Evolutionary conservation across 2,797 vertebrate genomes (phyloP).

Genomic region (Poeciliopsis paucimaculata): DNA sequence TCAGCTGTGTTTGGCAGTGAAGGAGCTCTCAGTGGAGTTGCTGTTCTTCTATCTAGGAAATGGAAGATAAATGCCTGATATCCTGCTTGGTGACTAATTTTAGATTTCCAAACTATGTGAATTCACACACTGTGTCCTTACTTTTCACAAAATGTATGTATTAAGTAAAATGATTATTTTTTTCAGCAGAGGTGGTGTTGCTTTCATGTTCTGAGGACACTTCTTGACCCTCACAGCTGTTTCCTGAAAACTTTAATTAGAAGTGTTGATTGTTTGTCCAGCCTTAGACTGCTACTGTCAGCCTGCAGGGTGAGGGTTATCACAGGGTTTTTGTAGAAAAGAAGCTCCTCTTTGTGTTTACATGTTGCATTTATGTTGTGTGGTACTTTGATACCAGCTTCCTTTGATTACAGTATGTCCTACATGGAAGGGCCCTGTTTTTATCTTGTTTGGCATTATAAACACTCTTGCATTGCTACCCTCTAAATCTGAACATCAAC

Average conservation of each 20-base stretch:
- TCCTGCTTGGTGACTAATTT: background rate
- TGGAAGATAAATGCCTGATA: background rate
- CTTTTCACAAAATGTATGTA: background rate
- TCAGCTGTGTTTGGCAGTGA: background rate
- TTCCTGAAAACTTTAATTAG: constrained; percentile 64
- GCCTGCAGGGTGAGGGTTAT: constrained; percentile 29
- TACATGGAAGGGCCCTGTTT: background rate
- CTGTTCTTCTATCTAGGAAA: background rate
- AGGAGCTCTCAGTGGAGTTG: background rate
- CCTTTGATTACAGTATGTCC: background rate
- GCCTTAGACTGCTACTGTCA: constrained; percentile 39
- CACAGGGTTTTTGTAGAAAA: constrained; percentile 17
- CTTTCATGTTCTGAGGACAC: constrained; percentile 23
- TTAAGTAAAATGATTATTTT: background rate
- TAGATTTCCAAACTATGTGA: background rate
- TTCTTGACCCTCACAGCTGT: constrained; percentile 57
- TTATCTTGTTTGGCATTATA: constrained; percentile 2
- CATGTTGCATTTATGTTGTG: background rate
- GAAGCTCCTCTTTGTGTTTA: constrained; percentile 14
- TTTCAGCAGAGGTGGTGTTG: background rate
- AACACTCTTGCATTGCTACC: constrained; percentile 18
- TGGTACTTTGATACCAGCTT: background rate
- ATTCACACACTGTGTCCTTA: background rate
- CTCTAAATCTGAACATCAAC: constrained; percentile 40
- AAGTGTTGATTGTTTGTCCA: constrained; percentile 65